These are phyloP conservation scores for Pseudopipra pipra DNA, from an alignment of 2,113 vertebrate genomes.

Conservation along the genomic window DNA sequence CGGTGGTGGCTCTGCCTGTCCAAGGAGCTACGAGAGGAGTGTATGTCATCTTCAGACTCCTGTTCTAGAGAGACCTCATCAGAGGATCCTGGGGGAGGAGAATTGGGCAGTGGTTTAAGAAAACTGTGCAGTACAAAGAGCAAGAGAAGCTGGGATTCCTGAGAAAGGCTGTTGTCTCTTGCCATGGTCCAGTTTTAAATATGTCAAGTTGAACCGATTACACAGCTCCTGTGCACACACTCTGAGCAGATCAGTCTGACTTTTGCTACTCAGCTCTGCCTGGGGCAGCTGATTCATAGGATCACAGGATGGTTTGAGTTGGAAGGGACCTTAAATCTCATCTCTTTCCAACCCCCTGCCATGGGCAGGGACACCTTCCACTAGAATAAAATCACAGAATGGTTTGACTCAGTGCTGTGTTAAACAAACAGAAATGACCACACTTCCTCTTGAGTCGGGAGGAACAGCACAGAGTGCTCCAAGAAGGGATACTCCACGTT, in stretches of 20 bases:
- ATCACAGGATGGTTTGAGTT: not conserved
- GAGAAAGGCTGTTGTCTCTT: not conserved
- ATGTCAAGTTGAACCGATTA: not conserved
- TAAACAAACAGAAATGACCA: not conserved
- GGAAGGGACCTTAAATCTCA: not conserved
- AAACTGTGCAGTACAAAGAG: not conserved
- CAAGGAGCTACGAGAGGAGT: constrained; percentile 79
- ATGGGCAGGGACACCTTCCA: not conserved
- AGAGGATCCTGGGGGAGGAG: constrained; percentile 82
- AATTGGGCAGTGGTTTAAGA: constrained; percentile 31
- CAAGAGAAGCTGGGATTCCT: not conserved
- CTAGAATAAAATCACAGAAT: not conserved
- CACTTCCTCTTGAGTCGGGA: not conserved
- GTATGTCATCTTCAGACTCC: constrained; percentile 87
- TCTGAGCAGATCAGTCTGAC: not conserved
- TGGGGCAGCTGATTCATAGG: not conserved
- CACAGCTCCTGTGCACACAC: not conserved
- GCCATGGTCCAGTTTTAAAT: not conserved
- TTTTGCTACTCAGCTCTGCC: not conserved
- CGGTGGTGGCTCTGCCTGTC: constrained; percentile 88
- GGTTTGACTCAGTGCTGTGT: not conserved
- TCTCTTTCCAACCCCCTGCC: not conserved
- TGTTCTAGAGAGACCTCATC: constrained; percentile 87
- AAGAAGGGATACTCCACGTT: not conserved
- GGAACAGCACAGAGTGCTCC: not conserved